Evolutionary conservation across 2,113 vertebrate genomes (phyloP).

Genomic region (Leptosomus discolor): DNA sequence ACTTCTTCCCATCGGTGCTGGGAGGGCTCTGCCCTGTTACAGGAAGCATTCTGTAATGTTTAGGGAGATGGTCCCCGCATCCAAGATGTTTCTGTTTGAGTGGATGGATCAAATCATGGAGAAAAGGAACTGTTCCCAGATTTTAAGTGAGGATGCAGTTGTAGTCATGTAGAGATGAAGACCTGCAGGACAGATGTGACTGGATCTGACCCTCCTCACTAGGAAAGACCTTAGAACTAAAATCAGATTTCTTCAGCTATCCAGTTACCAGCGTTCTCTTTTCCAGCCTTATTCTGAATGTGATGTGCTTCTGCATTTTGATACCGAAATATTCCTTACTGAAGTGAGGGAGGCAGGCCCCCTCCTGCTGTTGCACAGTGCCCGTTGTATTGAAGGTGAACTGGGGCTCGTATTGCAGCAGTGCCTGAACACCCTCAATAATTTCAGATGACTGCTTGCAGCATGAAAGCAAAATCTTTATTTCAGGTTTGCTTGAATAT

Average conservation of each 20-base stretch:
- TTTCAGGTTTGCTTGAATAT: neutral
- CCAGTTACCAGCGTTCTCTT: neutral
- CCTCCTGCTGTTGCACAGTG: neutral
- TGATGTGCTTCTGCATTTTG: neutral
- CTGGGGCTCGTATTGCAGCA: neutral
- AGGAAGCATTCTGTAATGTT: neutral
- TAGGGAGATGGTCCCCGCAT: neutral
- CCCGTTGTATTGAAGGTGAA: neutral
- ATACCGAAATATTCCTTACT: neutral
- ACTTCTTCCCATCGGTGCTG: accelerated
- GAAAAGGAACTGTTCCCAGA: neutral
- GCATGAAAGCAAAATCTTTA: neutral
- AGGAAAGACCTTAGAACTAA: neutral
- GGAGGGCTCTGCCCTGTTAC: neutral
- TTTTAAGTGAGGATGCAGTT: neutral
- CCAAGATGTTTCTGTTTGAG: neutral
- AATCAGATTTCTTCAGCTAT: neutral
- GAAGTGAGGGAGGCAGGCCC: neutral
- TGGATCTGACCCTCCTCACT: neutral
- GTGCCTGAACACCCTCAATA: neutral
- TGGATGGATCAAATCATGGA: neutral
- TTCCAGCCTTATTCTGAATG: neutral
- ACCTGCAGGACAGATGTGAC: neutral
- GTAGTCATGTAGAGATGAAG: neutral
- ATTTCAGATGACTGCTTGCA: neutral